phyloP scores from a whole-genome alignment of 2,888 invertebrate species.

The Lepidochrysops patricia region DNA sequence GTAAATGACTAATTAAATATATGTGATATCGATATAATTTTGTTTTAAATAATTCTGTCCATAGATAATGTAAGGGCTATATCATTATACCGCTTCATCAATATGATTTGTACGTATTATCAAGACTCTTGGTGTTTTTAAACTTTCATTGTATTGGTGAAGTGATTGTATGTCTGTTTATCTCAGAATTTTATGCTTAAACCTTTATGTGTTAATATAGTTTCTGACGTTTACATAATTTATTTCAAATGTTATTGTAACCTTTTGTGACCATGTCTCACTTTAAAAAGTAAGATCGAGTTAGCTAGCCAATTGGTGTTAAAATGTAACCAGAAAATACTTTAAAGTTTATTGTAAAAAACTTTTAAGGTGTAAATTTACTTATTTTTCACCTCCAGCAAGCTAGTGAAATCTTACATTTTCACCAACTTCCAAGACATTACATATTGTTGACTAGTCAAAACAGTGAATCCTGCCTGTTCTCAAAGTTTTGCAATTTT shows the following conservation, averaged over 20 bases:
- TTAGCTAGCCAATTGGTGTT: background rate
- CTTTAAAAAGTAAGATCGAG: background rate
- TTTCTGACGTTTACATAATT: constrained; percentile 20
- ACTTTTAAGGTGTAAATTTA: too few species aligned
- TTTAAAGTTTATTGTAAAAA: too few species aligned
- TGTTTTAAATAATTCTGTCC: constrained; percentile 30
- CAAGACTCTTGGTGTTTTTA: constrained; percentile 18
- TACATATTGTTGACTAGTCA: constrained; percentile 14
- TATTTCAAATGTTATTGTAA: constrained; percentile 1
- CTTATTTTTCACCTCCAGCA: background rate
- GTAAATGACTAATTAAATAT: constrained; percentile 24
- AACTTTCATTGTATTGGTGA: constrained; percentile 15
- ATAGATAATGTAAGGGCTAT: constrained; percentile 28
- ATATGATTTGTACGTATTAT: background rate
- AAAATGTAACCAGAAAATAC: background rate
- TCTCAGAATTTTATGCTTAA: constrained; percentile 24
- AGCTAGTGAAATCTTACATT: background rate
- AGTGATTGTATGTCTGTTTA: constrained; percentile 23
- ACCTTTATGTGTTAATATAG: constrained; percentile 20
- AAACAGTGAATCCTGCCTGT: constrained; percentile 17
- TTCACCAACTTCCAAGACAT: background rate
- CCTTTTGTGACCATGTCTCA: background rate
- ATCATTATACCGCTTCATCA: constrained; percentile 19
- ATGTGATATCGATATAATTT: constrained; percentile 30
- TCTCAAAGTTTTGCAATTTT: constrained; percentile 7